These are phyloP conservation scores for Galerucella pusilla DNA, from an alignment of 2,888 invertebrate species.

Conservation along the genomic window DNA sequence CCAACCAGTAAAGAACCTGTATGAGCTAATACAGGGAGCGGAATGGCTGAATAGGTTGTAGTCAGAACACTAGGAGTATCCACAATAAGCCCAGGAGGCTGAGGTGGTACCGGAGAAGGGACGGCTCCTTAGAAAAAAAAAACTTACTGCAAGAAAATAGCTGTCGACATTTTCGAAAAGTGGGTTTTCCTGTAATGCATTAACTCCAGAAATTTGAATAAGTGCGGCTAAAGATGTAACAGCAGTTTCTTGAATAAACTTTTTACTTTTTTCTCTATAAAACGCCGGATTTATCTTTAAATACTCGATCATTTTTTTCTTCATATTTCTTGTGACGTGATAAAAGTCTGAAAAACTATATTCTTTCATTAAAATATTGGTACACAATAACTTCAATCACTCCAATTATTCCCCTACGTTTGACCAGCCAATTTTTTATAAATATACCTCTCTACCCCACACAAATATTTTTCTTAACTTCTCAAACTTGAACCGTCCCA, in stretches of 20 bases:
- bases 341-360: constrained; percentile 14
- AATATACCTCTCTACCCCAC: no score
- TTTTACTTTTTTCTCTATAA: constrained; percentile 18
- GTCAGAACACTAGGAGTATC: no score
- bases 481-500: no score
- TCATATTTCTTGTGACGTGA: not conserved
- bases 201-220: constrained; percentile 22
- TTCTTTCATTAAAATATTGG: not conserved
- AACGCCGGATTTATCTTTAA: constrained; percentile 28
- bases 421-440: no score
- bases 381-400: not conserved
- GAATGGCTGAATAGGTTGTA: no score
- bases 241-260: constrained; percentile 28
- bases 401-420: no score
- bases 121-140: no score
- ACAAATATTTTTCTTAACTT: no score
- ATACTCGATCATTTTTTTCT: constrained; percentile 19
- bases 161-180: constrained; percentile 37
- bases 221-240: constrained; percentile 8
- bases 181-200: constrained; percentile 25
- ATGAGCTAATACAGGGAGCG: no score
- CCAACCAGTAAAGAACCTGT: no score
- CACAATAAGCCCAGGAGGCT: no score
- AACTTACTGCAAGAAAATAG: constrained; percentile 41
- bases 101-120: no score